These are phyloP conservation scores for Xestobium rufovillosum DNA, from an alignment of 2,888 invertebrate genomes.

Conservation along the genomic window DNA sequence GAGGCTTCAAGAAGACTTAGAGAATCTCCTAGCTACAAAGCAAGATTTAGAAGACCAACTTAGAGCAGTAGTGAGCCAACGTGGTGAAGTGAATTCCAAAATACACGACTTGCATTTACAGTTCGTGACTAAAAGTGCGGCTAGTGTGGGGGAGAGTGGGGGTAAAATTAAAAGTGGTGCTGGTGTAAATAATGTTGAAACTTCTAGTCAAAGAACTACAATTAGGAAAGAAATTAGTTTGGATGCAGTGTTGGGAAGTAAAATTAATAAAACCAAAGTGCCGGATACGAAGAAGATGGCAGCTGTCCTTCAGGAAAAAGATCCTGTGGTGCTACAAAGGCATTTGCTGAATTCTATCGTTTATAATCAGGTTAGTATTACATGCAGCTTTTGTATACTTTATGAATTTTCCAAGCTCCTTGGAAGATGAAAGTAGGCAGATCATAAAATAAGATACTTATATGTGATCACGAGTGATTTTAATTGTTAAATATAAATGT, in stretches of 20 bases:
- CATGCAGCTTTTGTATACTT: no score
- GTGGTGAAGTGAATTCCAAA: slow-evolving; percentile 51
- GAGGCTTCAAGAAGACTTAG: slow-evolving; percentile 57
- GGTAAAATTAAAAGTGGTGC: slow-evolving; percentile 21
- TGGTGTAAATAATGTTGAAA: slow-evolving; percentile 25
- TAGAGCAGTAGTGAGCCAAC: slow-evolving; percentile 49
- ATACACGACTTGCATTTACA: slow-evolving; percentile 50
- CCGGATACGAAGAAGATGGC: slow-evolving; percentile 70
- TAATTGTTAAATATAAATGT: no score
- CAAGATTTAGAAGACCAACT: slow-evolving; percentile 55
- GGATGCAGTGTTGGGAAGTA: slow-evolving; percentile 59
- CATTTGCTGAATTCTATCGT: slow-evolving; percentile 75
- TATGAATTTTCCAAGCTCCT: no score
- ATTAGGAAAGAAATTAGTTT: slow-evolving; percentile 50
- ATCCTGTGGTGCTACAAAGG: slow-evolving; percentile 74
- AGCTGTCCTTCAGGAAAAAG: slow-evolving; percentile 76
- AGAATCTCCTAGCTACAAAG: slow-evolving; percentile 50
- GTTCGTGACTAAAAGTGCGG: slow-evolving; percentile 42
- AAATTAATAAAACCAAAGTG: slow-evolving; percentile 55
- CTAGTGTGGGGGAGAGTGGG: slow-evolving; percentile 33
- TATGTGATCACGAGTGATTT: no score
- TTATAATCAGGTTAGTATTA: slow-evolving; percentile 66
- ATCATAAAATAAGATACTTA: no score
- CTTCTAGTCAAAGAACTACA: slow-evolving; percentile 34
- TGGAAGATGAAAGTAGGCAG: no score